A percentile compares a stretch with the other conserved stretches of the same genome.
Evolutionary conservation across 2,888 invertebrate genomes (phyloP).

Genomic region (Cyrtodaria siliqua): DNA sequence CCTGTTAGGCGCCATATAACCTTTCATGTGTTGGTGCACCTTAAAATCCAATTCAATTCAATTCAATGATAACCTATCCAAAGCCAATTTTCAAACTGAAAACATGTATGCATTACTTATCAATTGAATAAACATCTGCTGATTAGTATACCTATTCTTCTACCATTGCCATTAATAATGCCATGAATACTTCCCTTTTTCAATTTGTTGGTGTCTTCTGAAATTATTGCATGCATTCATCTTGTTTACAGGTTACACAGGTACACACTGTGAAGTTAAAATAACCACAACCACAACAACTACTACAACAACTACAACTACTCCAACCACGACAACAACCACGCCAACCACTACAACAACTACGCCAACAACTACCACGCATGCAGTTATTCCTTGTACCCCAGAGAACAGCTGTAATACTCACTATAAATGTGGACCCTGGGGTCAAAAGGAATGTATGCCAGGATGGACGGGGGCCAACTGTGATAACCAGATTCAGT

Average conservation of each 20-base stretch:
- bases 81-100: too few species aligned
- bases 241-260: constrained; percentile 27
- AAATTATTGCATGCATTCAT: too few species aligned
- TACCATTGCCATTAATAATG: too few species aligned
- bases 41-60: too few species aligned
- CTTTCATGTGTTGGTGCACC: too few species aligned
- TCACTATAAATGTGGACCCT: constrained; percentile 35
- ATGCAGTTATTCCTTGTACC: constrained; percentile 7
- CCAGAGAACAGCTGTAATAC: constrained; percentile 33
- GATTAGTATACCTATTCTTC: too few species aligned
- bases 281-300: not conserved
- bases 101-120: too few species aligned
- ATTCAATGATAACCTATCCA: too few species aligned
- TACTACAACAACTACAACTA: constrained; percentile 12
- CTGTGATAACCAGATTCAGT: constrained; percentile 37
- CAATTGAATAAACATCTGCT: too few species aligned
- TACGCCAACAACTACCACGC: constrained; percentile 9
- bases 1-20: too few species aligned
- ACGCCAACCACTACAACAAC: constrained; percentile 6
- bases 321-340: not conserved
- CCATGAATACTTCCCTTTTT: too few species aligned
- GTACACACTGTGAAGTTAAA: constrained; percentile 7
- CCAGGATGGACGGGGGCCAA: constrained; percentile 42
- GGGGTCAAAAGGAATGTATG: constrained; percentile 31
- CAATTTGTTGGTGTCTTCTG: too few species aligned